Evolutionary conservation across 1,140 invertebrate genomes (phyloP), one percentile per base, ranked within the genome.

Genomic region (Xylocopa sonorina): DNA sequence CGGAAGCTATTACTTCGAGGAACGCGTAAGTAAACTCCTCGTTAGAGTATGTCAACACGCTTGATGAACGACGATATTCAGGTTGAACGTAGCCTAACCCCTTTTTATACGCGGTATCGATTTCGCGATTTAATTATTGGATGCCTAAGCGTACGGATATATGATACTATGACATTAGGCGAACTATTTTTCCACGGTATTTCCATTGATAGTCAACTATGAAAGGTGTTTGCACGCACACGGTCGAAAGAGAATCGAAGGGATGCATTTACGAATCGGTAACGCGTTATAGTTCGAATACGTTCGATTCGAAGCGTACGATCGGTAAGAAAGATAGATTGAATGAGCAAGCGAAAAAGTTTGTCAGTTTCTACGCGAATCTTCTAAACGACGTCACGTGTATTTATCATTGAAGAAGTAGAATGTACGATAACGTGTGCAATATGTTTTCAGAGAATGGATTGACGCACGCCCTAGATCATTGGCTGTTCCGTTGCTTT

Each of bases 111-210:
- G 57, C 24, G 32, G 29, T 62, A 53, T 63, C 48, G 68, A 63
- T 73, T 55, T 43, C 58, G 38, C 68, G 60, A 24, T 29, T 64
- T 46, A 43, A 69, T 71, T 57, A n/a, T 18, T 48, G 58, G 10
- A 55, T 24, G 55, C 27, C 34, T 41, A 46, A 43, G 29, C 66
- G 75, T 69, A 57, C 32, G 50, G 10, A 68, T 76, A 68, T 76
- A 79, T 41, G 53, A 43, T 51, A 72, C n/a, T 73, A 73, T 46
- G 43, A 85, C 72, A 69, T 85, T 82, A 76, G 57, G 64, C 71
- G 34, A 75, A 85, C 53, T 86, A 86, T 86, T 86, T 86, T 86
- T 86, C 76, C 84, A 86, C 80, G 75, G 69, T 64, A 43, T 71
- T 77, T 78, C 48, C 75, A 74, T 38, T 79, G 73, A 72, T 72